Evolutionary conservation across 2,797 vertebrate genomes (phyloP).

Genomic region (Iguana delicatissima): DNA sequence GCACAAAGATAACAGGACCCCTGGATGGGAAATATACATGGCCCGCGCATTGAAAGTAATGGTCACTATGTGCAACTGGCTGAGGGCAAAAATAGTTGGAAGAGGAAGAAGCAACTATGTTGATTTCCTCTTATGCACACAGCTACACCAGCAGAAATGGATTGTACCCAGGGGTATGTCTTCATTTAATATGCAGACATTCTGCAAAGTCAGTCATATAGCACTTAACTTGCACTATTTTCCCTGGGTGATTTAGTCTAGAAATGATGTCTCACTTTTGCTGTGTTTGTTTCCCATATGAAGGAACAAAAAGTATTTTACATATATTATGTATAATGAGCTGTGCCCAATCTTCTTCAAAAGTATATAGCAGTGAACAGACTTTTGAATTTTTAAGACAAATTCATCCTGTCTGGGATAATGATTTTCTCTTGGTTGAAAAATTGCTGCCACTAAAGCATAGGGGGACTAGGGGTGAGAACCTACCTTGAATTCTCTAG

Average conservation of each 20-base stretch:
- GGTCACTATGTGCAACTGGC: background rate
- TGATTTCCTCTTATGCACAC: background rate
- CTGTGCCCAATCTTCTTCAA: constrained; percentile 15
- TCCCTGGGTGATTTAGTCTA: background rate
- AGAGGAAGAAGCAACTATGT: background rate
- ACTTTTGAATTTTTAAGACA: constrained; percentile 21
- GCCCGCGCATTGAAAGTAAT: background rate
- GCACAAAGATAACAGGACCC: no score
- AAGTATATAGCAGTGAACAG: constrained; percentile 20
- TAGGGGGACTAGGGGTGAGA: background rate
- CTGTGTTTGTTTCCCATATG: background rate
- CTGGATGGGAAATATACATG: no score
- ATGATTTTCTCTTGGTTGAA: constrained; percentile 20
- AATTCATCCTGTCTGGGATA: constrained; percentile 5
- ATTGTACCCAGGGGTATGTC: background rate
- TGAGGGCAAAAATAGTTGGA: background rate
- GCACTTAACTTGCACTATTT: background rate
- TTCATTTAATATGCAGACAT: background rate
- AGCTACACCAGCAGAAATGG: background rate
- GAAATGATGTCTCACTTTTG: constrained; percentile 4
- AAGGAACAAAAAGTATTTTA: constrained; percentile 22
- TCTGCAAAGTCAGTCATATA: background rate
- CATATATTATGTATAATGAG: constrained; percentile 7
- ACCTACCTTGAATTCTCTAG: background rate
- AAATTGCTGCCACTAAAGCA: background rate